Evolutionary conservation across 2,113 vertebrate genomes (phyloP).

Genomic region (Paracyprichromis sp.): DNA sequence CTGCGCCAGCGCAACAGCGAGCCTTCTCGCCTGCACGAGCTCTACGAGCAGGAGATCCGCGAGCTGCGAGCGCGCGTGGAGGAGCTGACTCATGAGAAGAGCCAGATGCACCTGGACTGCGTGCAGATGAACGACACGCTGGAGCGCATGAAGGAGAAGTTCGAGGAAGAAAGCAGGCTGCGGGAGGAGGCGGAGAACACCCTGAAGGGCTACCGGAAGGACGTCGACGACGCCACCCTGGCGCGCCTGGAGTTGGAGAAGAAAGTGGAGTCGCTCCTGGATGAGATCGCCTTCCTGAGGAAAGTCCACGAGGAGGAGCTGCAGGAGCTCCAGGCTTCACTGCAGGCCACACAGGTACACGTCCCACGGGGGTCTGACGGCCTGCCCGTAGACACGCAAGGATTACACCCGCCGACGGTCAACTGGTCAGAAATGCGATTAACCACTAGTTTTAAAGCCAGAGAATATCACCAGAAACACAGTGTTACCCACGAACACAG

Average conservation of each 20-base stretch:
- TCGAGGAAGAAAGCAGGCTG: conserved; percentile 67
- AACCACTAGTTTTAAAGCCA: not conserved
- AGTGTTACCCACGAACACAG: not conserved
- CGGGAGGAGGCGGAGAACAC: conserved; percentile 72
- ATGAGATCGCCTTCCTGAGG: conserved; percentile 79
- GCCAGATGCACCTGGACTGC: conserved; percentile 75
- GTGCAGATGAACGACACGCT: conserved; percentile 71
- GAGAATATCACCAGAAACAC: not conserved
- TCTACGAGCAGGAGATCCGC: conserved; percentile 78
- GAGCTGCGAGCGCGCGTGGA: conserved; percentile 72
- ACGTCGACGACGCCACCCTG: conserved; percentile 74
- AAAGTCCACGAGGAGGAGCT: conserved; percentile 78
- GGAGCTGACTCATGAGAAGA: conserved; percentile 75
- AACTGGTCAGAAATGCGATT: not conserved
- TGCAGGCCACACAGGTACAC: conserved; percentile 74
- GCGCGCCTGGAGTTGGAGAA: conserved; percentile 75
- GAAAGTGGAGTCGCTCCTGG: conserved; percentile 76
- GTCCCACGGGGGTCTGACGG: not conserved
- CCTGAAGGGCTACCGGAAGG: conserved; percentile 69
- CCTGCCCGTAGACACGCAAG: not conserved
- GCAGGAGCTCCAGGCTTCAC: conserved; percentile 71
- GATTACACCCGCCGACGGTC: not conserved
- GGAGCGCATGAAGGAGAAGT: conserved; percentile 65
- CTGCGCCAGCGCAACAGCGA: conserved; percentile 74
- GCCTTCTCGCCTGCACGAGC: conserved; percentile 74